Base-by-base conservation (phyloP, 1,140 invertebrate species). In the Drosophila aff. region DNA sequence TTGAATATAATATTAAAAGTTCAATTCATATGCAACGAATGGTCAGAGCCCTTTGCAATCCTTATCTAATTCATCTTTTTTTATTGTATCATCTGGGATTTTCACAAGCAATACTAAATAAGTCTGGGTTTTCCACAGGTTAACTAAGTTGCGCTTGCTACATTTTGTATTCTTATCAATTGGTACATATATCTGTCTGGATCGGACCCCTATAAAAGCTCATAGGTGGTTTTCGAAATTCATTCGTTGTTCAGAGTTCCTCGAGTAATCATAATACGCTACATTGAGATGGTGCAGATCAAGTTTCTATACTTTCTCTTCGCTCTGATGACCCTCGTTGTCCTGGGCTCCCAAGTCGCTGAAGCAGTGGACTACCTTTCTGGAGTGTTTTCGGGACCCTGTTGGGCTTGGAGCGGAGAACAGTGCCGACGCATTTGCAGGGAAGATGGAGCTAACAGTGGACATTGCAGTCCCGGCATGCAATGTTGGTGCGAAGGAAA, bases 181-280 rank as follows among this genome's bases (percentile, higher is more conserved):
- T 36, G 50, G 31, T 53, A 9, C 10, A n/a, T n/a, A n/a, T n/a
- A n/a, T n/a, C n/a, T n/a, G n/a, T 10, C 11, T 4, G 23, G 33
- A 57, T 64, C 38, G 26, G 21, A 11, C 10, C 4, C 21, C 66
- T 69, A 71, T 71, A 71, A 53, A 71, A 71, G 46, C 47, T 44
- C 21, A 43, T 31, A 3, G 5, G 13, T 26, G 9, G 1, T 0
- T 61, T n/a, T 0, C 18, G 6, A 23, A 33, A n/a, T 10, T 13
- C 62, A 65, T 18, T 43, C 40, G 57, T 10, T 41, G 28, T 40
- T 61, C 8, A 33, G 9, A 65, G 11, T 23, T 64, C 52, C 43
- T 33, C 7, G 28, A 64, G 26, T 23, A 60, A 64, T 31, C 38
- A 44, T 36, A 59, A 23, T 3, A 41, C 13, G n/a, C 33, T 8